Evolutionary conservation across 2,888 invertebrate genomes (phyloP).

Genomic region (Rhingia rostrata): DNA sequence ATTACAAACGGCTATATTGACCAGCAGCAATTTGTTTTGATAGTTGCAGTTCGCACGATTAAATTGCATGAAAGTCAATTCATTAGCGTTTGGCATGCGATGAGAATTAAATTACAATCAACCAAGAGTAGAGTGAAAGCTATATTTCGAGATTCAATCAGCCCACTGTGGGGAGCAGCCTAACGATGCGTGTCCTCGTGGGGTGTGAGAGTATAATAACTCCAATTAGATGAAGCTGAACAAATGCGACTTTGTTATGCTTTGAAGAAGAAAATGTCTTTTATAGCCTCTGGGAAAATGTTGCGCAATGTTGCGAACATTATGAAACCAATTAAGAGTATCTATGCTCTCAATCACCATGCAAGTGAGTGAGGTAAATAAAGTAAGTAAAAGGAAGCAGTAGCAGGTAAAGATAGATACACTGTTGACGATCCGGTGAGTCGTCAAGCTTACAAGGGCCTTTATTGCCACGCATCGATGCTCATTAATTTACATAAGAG

Average conservation of each 20-base stretch:
- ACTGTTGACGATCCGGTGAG: no score
- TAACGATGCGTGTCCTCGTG: constrained; percentile 27
- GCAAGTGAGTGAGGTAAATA: no score
- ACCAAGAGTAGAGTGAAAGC: constrained; percentile 25
- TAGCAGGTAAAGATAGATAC: no score
- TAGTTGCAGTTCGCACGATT: constrained; percentile 4
- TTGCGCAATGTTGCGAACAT: neutral
- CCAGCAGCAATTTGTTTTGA: constrained; percentile 6
- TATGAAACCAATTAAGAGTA: neutral
- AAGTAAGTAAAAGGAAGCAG: no score
- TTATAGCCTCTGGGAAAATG: neutral
- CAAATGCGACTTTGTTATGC: neutral
- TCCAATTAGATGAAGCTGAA: constrained; percentile 2
- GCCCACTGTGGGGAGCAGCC: neutral
- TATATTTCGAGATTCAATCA: neutral
- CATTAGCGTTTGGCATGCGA: constrained; percentile 1
- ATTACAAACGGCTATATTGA: neutral
- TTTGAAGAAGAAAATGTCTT: neutral
- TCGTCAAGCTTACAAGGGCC: no score
- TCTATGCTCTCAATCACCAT: no score
- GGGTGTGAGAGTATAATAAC: constrained; percentile 14
- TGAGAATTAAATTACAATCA: constrained; percentile 17
- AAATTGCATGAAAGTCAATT: constrained; percentile 24
- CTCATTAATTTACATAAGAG: no score
- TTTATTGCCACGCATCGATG: no score